These are phyloP conservation scores for Coelogynopora nodosa DNA, from an alignment of 2,888 invertebrate genomes.

Conservation along the genomic window DNA sequence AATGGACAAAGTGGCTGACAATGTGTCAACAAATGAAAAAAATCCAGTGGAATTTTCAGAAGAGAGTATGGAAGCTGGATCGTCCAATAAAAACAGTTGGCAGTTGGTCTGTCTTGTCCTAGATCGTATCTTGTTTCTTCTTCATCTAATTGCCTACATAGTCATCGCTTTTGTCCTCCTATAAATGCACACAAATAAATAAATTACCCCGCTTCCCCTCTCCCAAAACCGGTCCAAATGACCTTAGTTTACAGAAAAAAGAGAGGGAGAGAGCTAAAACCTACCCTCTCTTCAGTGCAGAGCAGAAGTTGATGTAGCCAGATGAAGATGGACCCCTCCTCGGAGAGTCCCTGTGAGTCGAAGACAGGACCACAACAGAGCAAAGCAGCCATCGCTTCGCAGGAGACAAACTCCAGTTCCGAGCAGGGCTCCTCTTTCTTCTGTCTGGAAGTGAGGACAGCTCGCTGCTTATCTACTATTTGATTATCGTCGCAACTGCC, in stretches of 20 bases:
- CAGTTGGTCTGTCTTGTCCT: background rate
- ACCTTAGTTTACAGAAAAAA: too few relatives aligned
- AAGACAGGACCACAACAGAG: constrained; percentile 93
- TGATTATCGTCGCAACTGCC: too few relatives aligned
- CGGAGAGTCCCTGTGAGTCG: constrained; percentile 73
- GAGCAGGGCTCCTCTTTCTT: constrained; percentile 58
- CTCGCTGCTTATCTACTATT: background rate
- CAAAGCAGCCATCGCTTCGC: constrained; percentile 86
- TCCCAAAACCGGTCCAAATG: too few relatives aligned
- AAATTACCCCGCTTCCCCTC: background rate
- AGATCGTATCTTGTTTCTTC: background rate
- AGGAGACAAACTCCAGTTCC: constrained; percentile 65
- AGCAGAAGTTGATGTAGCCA: constrained; percentile 88
- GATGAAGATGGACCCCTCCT: constrained; percentile 81
- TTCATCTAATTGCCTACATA: background rate
- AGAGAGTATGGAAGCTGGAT: background rate
- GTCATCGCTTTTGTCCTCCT: background rate
- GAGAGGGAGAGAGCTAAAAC: too few relatives aligned
- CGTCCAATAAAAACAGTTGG: background rate
- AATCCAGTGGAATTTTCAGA: background rate
- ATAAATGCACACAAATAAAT: background rate
- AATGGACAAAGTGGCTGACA: too few relatives aligned
- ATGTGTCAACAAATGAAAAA: background rate
- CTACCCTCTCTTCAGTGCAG: constrained; percentile 68
- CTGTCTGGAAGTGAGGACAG: constrained; percentile 38